Base-by-base conservation (phyloP, 2,797 vertebrate genomes). In the Pygocentrus nattereri region DNA sequence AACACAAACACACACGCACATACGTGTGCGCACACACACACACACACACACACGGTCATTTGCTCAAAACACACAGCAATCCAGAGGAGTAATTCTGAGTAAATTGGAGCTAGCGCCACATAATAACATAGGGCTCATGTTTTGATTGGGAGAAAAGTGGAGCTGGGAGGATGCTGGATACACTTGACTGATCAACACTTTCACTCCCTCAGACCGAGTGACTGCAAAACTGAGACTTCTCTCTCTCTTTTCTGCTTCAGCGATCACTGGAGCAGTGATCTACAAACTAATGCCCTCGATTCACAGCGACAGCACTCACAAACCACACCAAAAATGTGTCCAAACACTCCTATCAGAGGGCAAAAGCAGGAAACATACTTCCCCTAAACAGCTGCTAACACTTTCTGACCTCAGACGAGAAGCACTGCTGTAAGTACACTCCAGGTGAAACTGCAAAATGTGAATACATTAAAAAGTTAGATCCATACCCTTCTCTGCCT, bases 61-160 rank as follows among this genome's bases (percentile, higher is more conserved):
- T 47, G 8, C 13, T 78, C 19, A 5, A 50, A n/a, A 56, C 58
- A 54, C 62, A 74, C 15, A 4, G 30, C 75, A 85, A 81, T 74
- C 50, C 64, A 67, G 70, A 18, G 15, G 56, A 84, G 71, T 23
- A 68, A 79, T 72, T 81, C 70, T 18, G 30, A 54, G 67, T 47
- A 69, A 81, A 81, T 64, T 72, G 76, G 18, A 15, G 6, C 64
- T 50, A 72, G 23, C 61, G 69, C 47, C 59, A 54, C 72, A 68
- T 50, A 76, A 56, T 78, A 76, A 73, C 5, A 5, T 21, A 6
- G 6, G 65, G 34, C 52, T 30, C 8, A 15, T 70, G 72, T 79
- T 85, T 78, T 81, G 70, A 78, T 71, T 75, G 62, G 74, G 30
- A 18, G 18, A 78, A 56, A 70, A 80, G 74, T 76, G 76, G 78